Evolutionary conservation across 2,797 vertebrate species (phyloP), one percentile per base, ranked within the genome.

Genomic region (Prunella strophiata): DNA sequence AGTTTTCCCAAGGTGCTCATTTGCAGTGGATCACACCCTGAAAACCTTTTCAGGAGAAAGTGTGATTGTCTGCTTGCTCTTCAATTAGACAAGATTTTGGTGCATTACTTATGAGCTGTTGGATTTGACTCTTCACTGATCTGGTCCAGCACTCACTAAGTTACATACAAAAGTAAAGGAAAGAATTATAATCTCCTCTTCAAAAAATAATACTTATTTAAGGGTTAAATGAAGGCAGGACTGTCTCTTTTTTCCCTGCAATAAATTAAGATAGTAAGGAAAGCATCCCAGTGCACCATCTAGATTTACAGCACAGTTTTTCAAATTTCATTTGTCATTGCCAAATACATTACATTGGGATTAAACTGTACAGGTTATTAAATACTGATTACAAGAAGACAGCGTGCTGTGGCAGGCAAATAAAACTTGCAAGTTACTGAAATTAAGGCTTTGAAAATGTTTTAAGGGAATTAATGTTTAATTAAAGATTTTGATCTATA

Each of bases 401-500:
- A 22, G 43, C 20, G 4, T 45, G 38, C 63, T 63, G 59, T 57
- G 65, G 57, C 81, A 92, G 91, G 90, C 81, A 76, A 94, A 79
- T 91, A 76, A 93, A 73, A 85, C 38, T 75, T 52, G 40, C 13
- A 30, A 65, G 70, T 77, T 75, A 57, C 51, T 94, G 75, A 86
- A 95, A 93, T 72, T 34, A 93, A 70, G 59, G 58, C 77, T 92
- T 87, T 82, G 80, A 76, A 93, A 90, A 70, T 29, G 70, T 87
- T 95, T 94, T 73, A 79, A 59, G 77, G 86, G 86, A 95, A 93
- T 93, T 95, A 73, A 89, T 91, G 88, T 85, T 94, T 93, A 88
- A 95, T 92, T 94, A 89, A 48, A 61, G 74, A 76, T 87, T 89
- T 76, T 87, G 75, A 94, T 94, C 50, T 91, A 30, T 36, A 34